Percentiles rank a stretch among this genome's conserved stretches.
These are phyloP conservation scores for Xestia sexstrigata DNA, from an alignment of 2,888 invertebrate genomes.

Conservation along the genomic window DNA sequence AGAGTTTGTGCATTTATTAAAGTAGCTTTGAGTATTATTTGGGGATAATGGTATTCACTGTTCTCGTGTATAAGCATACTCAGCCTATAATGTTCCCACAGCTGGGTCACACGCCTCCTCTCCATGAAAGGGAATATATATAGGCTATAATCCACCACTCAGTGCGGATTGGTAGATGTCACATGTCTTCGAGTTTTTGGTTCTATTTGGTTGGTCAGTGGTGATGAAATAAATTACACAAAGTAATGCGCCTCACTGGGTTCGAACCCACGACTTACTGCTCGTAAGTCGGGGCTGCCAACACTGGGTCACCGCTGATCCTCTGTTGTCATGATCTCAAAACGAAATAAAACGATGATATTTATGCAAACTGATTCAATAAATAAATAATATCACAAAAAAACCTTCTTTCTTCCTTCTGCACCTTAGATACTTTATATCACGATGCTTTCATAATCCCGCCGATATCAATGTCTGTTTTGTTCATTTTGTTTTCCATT, in stretches of 20 bases:
- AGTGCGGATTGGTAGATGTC: too few species aligned
- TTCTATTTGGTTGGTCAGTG: too few species aligned
- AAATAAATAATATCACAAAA: neutral
- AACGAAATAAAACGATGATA: neutral
- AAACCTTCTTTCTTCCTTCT: neutral
- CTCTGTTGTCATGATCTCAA: neutral
- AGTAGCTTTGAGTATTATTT: conserved; percentile 9
- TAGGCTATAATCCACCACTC: too few species aligned
- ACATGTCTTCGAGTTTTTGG: too few species aligned
- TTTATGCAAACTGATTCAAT: neutral
- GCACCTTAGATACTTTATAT: neutral
- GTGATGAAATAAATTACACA: too few species aligned
- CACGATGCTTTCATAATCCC: neutral
- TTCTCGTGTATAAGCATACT: neutral
- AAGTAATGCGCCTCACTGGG: too few species aligned
- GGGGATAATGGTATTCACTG: neutral
- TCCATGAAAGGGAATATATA: too few species aligned
- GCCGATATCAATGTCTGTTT: neutral
- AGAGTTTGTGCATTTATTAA: conserved; percentile 44
- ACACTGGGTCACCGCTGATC: too few species aligned
- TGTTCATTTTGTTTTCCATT: neutral
- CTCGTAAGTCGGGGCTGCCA: too few species aligned
- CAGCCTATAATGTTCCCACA: too few species aligned
- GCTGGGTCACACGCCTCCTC: too few species aligned
- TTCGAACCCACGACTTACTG: too few species aligned